Percentiles rank a stretch among this genome's conserved stretches.
Evolutionary conservation across 1,140 invertebrate species (phyloP).

Genomic region (Elymnias hypermnestra): DNA sequence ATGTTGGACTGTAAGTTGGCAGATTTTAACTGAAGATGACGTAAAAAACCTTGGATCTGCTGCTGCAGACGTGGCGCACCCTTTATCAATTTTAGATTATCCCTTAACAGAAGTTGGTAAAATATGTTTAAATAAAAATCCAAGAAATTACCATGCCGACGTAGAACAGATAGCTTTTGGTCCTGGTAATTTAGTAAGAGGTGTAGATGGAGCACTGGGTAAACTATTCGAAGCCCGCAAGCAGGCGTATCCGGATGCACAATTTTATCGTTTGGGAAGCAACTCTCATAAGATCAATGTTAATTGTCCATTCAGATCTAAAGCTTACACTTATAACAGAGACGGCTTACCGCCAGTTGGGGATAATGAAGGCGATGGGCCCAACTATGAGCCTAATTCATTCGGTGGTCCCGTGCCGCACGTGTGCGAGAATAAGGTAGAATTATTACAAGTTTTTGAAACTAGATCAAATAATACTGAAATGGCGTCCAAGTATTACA

Average conservation of each 20-base stretch:
- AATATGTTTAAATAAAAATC: slow-evolving; percentile 89
- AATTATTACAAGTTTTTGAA: too few species aligned
- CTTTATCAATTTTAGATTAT: slow-evolving; percentile 88
- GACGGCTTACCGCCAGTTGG: slow-evolving; percentile 86
- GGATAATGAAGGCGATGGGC: slow-evolving; percentile 84
- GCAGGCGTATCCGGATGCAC: slow-evolving; percentile 93
- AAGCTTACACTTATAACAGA: slow-evolving; percentile 82
- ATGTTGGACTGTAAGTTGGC: slow-evolving; percentile 80
- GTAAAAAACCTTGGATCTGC: slow-evolving; percentile 74
- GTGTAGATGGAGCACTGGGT: slow-evolving; percentile 90
- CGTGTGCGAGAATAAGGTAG: too few species aligned
- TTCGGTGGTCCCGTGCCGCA: slow-evolving; percentile 90
- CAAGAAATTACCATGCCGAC: slow-evolving; percentile 91
- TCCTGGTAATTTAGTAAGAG: slow-evolving; percentile 90
- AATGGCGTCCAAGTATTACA: too few species aligned
- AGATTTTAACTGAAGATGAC: slow-evolving; percentile 74
- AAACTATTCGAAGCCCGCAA: slow-evolving; percentile 93
- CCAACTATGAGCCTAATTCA: slow-evolving; percentile 97
- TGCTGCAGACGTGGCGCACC: slow-evolving; percentile 84
- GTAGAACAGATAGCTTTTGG: slow-evolving; percentile 93
- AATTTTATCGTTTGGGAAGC: slow-evolving; percentile 89
- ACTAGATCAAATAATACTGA: too few species aligned
- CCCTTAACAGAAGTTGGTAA: slow-evolving; percentile 89
- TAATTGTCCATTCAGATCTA: slow-evolving; percentile 88
- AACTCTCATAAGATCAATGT: slow-evolving; percentile 93